These are phyloP conservation scores for Eupithecia pulchellata DNA, from an alignment of 2,888 invertebrate species.

Conservation along the genomic window DNA sequence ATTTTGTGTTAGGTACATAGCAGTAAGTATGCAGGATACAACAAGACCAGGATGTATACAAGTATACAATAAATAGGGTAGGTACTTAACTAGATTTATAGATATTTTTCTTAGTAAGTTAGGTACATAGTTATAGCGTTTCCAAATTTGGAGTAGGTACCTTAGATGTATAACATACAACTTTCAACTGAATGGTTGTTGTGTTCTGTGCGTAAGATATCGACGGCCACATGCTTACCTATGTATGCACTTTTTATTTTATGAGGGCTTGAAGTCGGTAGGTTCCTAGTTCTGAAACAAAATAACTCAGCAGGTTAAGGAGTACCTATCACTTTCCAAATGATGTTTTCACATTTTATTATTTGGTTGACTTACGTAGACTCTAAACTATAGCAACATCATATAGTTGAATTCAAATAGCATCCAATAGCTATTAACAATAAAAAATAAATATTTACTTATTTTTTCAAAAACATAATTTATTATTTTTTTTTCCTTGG, in stretches of 20 bases:
- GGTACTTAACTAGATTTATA: neutral
- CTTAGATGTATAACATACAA: neutral
- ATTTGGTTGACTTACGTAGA: neutral
- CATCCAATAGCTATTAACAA: neutral
- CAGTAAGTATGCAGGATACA: too few relatives aligned
- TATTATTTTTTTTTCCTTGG: neutral
- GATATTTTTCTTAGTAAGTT: neutral
- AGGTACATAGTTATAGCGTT: neutral
- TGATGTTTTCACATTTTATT: neutral
- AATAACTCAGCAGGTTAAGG: neutral
- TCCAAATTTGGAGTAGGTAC: neutral
- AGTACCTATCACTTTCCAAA: neutral
- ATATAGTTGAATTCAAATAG: too few relatives aligned
- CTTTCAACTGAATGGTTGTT: neutral
- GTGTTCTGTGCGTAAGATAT: neutral
- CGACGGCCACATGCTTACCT: neutral
- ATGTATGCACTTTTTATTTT: neutral
- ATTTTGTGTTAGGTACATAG: too few relatives aligned
- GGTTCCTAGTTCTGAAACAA: slow-evolving; percentile 2
- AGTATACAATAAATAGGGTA: too few relatives aligned
- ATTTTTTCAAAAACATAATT: neutral
- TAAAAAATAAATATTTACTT: neutral
- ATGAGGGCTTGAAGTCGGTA: neutral
- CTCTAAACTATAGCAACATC: neutral
- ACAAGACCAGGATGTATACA: too few relatives aligned